Percentiles rank a stretch among this genome's conserved stretches.
phyloP scores from a whole-genome alignment of 2,113 vertebrate genomes.

The Albula glossodonta region DNA sequence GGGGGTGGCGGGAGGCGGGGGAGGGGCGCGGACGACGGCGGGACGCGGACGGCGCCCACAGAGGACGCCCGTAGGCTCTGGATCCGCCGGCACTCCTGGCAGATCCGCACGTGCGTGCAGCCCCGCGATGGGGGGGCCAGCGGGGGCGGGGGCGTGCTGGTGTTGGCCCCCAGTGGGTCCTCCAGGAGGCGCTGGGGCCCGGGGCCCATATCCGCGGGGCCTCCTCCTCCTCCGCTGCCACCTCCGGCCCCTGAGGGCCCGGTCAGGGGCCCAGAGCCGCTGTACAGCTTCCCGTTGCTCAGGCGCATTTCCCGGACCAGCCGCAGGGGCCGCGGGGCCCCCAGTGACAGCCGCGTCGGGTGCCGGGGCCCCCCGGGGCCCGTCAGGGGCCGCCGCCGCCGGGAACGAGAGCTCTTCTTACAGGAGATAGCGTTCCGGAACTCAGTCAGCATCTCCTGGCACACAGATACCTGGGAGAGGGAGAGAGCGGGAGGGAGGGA shows the following conservation, averaged over 20 bases:
- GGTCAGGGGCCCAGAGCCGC: slow-evolving; percentile 68
- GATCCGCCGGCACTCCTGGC: slow-evolving; percentile 87
- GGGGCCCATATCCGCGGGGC: slow-evolving; percentile 65
- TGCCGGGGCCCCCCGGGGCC: slow-evolving; percentile 64
- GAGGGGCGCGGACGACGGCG: slow-evolving; percentile 57
- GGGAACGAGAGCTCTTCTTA: slow-evolving; percentile 81
- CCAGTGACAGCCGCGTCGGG: slow-evolving; percentile 60
- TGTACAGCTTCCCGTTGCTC: slow-evolving; percentile 87
- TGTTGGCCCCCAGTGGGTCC: slow-evolving; percentile 70
- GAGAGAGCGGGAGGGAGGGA: slow-evolving; percentile 8
- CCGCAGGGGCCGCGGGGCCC: slow-evolving; percentile 68
- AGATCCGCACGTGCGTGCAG: slow-evolving; percentile 73
- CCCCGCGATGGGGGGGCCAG: slow-evolving; percentile 51
- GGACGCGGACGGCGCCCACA: slow-evolving; percentile 54
- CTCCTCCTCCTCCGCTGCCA: slow-evolving; percentile 28
- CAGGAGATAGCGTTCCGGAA: slow-evolving; percentile 84
- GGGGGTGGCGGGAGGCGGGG: slow-evolving; percentile 50
- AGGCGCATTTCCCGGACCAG: slow-evolving; percentile 83
- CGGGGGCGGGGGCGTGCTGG: slow-evolving; percentile 39
- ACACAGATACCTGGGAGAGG: slow-evolving; percentile 77
- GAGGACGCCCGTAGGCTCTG: slow-evolving; percentile 77
- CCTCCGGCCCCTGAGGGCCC: slow-evolving; percentile 57
- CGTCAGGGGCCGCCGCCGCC: slow-evolving; percentile 71
- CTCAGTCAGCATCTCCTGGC: slow-evolving; percentile 88
- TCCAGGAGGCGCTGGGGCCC: slow-evolving; percentile 85